phyloP scores from a whole-genome alignment of 2,888 invertebrate species.

The Drosophila nr. perissopoda region DNA sequence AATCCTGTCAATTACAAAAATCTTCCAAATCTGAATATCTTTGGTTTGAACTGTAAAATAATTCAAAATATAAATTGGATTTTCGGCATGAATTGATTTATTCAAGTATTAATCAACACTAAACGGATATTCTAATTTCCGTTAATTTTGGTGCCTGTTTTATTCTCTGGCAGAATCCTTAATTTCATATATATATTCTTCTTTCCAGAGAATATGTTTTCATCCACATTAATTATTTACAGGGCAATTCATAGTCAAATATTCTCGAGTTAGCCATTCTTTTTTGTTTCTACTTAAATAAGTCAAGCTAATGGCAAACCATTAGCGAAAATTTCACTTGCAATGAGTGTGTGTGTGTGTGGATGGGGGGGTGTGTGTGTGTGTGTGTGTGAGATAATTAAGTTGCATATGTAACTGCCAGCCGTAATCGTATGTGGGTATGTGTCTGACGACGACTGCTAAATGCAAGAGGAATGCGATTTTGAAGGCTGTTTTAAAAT shows the following conservation, averaged over 20 bases:
- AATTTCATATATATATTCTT: not conserved
- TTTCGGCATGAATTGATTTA: not conserved
- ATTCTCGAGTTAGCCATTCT: not conserved
- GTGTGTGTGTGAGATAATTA: constrained; percentile 63
- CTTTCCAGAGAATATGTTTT: no score
- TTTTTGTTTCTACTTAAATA: constrained; percentile 69
- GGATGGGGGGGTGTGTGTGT: constrained; percentile 2
- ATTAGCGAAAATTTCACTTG: constrained; percentile 73
- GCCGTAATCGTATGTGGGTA: constrained; percentile 34
- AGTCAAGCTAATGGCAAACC: constrained; percentile 80
- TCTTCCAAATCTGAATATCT: no score
- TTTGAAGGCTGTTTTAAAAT: constrained; percentile 77
- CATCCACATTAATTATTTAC: not conserved
- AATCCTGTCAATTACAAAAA: no score
- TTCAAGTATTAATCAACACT: not conserved
- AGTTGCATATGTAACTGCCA: constrained; percentile 66
- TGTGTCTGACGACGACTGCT: constrained; percentile 30
- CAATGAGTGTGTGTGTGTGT: constrained; percentile 11
- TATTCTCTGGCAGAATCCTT: not conserved
- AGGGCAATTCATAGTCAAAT: constrained; percentile 9
- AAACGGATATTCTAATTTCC: not conserved
- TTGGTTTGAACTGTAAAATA: no score
- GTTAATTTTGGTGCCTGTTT: no score
- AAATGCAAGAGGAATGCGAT: constrained; percentile 74
- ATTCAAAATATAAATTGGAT: not conserved